phyloP scores from a whole-genome alignment of 2,888 invertebrate genomes.

The Electrophaes corylata region DNA sequence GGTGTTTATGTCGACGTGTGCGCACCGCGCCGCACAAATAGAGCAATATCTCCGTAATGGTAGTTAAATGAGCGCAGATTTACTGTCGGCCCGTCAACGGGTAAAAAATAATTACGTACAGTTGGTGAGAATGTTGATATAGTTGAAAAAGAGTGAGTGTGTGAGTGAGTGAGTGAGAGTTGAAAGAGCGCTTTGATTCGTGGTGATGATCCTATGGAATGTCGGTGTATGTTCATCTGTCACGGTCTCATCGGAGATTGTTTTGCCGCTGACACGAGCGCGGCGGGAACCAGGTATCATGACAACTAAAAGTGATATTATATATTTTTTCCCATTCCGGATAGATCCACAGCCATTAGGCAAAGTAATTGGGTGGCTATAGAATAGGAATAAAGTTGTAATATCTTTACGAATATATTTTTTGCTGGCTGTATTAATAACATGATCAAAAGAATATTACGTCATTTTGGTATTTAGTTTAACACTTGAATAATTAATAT shows the following conservation, averaged over 20 bases:
- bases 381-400: not conserved
- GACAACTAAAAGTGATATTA: constrained; percentile 33
- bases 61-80: constrained; percentile 64
- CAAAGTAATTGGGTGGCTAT: not conserved
- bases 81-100: constrained; percentile 50
- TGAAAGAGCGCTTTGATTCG: constrained; percentile 30
- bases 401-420: too few species aligned
- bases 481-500: constrained; percentile 15
- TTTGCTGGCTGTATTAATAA: too few species aligned
- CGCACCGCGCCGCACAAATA: constrained; percentile 42
- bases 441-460: constrained; percentile 2
- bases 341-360: constrained; percentile 6
- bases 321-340: constrained; percentile 19
- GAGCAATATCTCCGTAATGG: constrained; percentile 51
- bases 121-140: constrained; percentile 25
- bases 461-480: constrained; percentile 21
- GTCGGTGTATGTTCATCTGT: constrained; percentile 22
- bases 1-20: constrained; percentile 42
- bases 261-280: constrained; percentile 24
- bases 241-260: constrained; percentile 32
- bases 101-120: constrained; percentile 30
- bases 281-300: constrained; percentile 26
- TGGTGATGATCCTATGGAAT: constrained; percentile 27
- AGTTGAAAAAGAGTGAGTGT: constrained; percentile 27
- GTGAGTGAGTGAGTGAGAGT: too few species aligned